phyloP scores from a whole-genome alignment of 2,113 vertebrate species.

The Papio anubis region DNA sequence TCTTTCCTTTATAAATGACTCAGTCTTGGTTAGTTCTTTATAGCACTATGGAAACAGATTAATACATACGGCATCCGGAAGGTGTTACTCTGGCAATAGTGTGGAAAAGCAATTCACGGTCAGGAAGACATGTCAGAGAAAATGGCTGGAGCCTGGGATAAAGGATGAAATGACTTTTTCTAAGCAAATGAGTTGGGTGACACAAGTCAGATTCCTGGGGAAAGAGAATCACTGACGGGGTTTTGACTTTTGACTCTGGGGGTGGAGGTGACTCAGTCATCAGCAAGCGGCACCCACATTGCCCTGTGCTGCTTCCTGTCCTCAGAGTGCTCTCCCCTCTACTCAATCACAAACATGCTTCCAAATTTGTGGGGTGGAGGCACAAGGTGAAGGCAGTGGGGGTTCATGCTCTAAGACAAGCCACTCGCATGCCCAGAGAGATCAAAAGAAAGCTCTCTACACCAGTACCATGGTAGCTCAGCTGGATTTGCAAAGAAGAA shows the following conservation, averaged over 20 bases:
- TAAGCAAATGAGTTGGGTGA: background rate
- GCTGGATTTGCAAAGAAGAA: background rate
- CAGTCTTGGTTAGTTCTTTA: too few species aligned
- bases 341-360: background rate
- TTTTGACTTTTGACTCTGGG: background rate
- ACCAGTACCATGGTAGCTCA: rapidly evolving
- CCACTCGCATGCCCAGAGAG: background rate
- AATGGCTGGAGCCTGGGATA: rapidly evolving
- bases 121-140: background rate
- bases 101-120: background rate
- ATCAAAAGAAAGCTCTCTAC: background rate
- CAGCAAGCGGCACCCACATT: background rate
- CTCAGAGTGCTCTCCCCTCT: background rate
- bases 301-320: background rate
- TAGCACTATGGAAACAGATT: too few species aligned
- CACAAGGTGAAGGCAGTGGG: background rate
- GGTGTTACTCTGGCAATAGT: background rate
- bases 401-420: background rate
- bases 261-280: background rate
- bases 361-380: background rate
- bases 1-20: too few species aligned
- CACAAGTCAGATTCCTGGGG: rapidly evolving
- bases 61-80: background rate
- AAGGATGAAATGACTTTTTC: background rate
- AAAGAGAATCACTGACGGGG: rapidly evolving